Base-by-base conservation (phyloP, 37 sponge, comb jelly and placozoan species). In the Corticium candelabrum region DNA sequence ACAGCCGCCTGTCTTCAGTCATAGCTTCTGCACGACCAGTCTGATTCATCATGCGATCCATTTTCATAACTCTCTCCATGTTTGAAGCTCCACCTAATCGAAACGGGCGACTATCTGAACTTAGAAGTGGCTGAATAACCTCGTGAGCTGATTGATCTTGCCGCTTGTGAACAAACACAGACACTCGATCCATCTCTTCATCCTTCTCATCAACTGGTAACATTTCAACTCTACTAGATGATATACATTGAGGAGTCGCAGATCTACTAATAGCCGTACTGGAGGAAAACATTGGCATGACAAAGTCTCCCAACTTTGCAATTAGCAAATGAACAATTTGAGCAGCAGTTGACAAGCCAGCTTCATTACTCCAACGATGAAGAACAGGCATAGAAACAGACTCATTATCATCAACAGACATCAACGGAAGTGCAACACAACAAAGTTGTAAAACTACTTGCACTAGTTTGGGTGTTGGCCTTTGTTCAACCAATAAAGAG, bases 341-440 rank as follows among this genome's bases (percentile, higher is more conserved):
- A 11, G 89, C 76, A 15, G 95, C 90, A 43, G 82, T 21, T 11
- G 62, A 50, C 11, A 50, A 21, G 15, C 15, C 11, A 50, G 62
- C 62, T 11, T 27, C 62, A 27, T 21, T 21, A 21, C 21, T 21
- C 62, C 15, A 50, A 27, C 62, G 11, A 11, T 11, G 15, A 50
- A 21, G 11, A 11, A 21, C 11, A 11, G 62, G 62, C 11, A 50
- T 50, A 27, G 11, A 21, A 50, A 50, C 21, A 11, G 62, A 50
- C 21, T 50, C 62, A 41, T 93, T 88, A 37, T 96, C 94, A 2
- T 68, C 83, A 1, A 78, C 69, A 2, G 89, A 82, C 89, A 96
- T 88, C 37, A 96, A 85, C 0, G 97, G 97, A 7, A 96, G 91
- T 27, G 94, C 97, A 40, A 96, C 85, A n/a, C 97, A 91, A 71